These are phyloP conservation scores for Salpingus planirostris DNA, from an alignment of 2,888 invertebrate genomes.

Conservation along the genomic window DNA sequence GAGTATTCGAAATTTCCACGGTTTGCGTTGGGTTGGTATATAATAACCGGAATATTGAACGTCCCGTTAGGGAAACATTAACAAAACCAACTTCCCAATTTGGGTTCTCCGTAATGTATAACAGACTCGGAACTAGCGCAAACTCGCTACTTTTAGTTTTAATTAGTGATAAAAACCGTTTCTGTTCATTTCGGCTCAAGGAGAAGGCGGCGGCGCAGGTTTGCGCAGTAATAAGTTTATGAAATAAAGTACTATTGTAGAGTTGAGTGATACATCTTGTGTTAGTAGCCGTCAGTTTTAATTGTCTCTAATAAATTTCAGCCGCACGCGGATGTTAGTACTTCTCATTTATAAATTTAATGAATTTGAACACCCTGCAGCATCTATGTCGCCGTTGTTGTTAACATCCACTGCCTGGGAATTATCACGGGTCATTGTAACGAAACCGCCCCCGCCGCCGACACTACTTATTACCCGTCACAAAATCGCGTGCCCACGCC, in stretches of 20 bases:
- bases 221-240: conserved; percentile 17
- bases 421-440: conserved; percentile 3
- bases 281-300: conserved; percentile 23
- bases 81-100: no score
- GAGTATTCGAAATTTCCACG: no score
- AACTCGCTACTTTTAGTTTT: conserved; percentile 12
- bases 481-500: background rate
- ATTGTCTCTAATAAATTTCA: conserved; percentile 24
- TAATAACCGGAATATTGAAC: no score
- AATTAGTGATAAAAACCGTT: conserved; percentile 11
- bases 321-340: conserved; percentile 19
- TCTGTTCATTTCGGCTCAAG: conserved; percentile 9
- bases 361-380: conserved; percentile 16
- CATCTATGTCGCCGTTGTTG: conserved; percentile 6
- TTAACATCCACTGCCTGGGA: conserved; percentile 5
- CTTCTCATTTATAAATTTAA: conserved; percentile 20
- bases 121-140: no score
- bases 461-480: background rate
- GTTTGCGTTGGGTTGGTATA: no score
- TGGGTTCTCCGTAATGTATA: no score
- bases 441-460: no score
- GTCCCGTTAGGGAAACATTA: no score
- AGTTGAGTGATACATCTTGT: conserved; percentile 22
- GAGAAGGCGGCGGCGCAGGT: no score
- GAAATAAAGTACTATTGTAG: conserved; percentile 20